Base-by-base conservation (phyloP, 2,113 vertebrate species). In the Pluvianellus socialis region DNA sequence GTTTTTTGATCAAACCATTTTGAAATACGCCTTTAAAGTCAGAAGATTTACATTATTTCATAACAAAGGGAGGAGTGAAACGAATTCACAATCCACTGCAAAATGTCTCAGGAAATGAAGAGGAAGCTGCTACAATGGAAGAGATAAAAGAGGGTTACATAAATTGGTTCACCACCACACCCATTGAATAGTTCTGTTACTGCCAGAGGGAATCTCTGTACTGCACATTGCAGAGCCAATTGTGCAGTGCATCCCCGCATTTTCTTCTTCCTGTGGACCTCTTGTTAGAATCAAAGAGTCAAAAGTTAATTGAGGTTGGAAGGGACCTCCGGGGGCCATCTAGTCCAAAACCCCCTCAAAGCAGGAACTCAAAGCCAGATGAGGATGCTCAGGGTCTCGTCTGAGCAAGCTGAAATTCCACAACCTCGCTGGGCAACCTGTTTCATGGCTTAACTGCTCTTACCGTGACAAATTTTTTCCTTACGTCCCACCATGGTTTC, bases 101-200 rank as follows among this genome's bases (percentile, higher is more conserved):
- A 92, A 75, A 93, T 11, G 44, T 88, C 85, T 94, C 91, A 81
- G 90, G 96, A 96, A 95, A 95, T 71, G 65, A 81, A 35, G 68
- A 80, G 90, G 95, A 96, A 97, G 88, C 40, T 65, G 61, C 86
- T 71, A 96, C 92, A 97, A 94, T 92, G 73, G 86, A 89, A 94
- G 86, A 92, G 89, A 94, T 96, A 97, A 94, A 94, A 92, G 86
- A 84, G 70, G 22, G 30, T 96, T 96, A 96, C 88, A 94, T 49
- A 94, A 95, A 81, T 28, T 56, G 52, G 72, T 55, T 92, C 53
- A 40, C 45, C 77, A 94, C 92, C 93, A 93, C 93, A 87, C 96
- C 96, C 94, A 84, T 3, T 92, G 87, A 91, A 94, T 84, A 92
- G 88, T 17, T 93, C 65, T 84, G n/a, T 74, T 53, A 79, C 61